Percentiles rank a stretch among this genome's conserved stretches.
These are phyloP conservation scores for Coturnix japonica DNA, from an alignment of 2,113 vertebrate species.

Conservation along the genomic window DNA sequence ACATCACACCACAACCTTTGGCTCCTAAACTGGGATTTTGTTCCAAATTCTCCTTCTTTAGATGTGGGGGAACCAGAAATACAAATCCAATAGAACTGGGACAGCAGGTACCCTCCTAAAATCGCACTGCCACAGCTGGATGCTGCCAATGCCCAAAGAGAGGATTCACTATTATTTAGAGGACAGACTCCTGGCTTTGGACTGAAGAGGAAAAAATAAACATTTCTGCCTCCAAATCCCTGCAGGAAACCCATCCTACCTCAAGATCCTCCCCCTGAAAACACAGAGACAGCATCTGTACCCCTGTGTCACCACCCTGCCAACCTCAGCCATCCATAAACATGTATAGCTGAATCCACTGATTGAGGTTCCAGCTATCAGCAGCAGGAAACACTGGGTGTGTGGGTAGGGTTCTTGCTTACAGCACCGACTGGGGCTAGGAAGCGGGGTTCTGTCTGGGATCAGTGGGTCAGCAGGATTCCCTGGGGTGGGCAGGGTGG, in stretches of 20 bases:
- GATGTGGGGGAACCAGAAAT: background rate
- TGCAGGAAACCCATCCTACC: background rate
- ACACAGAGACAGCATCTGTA: background rate
- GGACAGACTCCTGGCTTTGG: background rate
- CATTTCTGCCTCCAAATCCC: background rate
- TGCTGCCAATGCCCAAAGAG: fast-evolving
- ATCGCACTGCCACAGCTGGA: background rate
- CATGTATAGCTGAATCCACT: background rate
- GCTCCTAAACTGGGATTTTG: background rate
- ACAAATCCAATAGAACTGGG: background rate
- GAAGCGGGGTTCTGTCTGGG: background rate
- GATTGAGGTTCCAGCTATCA: background rate
- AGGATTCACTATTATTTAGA: background rate
- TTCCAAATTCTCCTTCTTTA: background rate
- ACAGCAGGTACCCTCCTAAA: background rate
- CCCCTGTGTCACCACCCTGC: background rate
- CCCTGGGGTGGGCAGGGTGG: background rate
- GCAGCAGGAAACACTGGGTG: background rate
- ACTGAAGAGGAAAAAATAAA: background rate
- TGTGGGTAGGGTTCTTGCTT: background rate
- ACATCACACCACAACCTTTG: background rate
- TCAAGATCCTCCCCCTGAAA: background rate
- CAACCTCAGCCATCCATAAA: background rate
- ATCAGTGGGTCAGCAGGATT: background rate
- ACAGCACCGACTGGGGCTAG: too few species aligned